A percentile compares a stretch with the other conserved stretches of the same genome.
Evolutionary conservation across 2,113 vertebrate genomes (phyloP).

Genomic region (Lethenteron camtschaticum): DNA sequence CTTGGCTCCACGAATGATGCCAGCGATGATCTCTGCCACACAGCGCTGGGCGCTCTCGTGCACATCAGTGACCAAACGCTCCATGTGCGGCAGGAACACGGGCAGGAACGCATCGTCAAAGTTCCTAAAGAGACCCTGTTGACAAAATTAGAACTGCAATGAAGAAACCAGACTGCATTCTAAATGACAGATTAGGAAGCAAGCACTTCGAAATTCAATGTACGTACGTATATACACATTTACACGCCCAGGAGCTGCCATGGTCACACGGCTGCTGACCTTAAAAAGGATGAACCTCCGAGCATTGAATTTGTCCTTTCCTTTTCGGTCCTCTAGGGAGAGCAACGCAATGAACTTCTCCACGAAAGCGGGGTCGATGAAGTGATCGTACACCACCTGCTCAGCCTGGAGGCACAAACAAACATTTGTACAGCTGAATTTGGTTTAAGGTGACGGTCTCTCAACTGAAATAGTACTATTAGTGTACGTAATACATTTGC

Average conservation of each 20-base stretch:
- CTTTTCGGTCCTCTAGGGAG: slow-evolving; percentile 88
- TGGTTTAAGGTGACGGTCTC: not conserved
- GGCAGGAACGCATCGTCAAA: slow-evolving; percentile 62
- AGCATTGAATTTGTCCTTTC: slow-evolving; percentile 94
- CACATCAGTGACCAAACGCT: slow-evolving; percentile 53
- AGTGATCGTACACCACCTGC: slow-evolving; percentile 77
- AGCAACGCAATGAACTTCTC: slow-evolving; percentile 80
- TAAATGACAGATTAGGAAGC: not conserved
- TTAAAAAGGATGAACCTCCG: slow-evolving; percentile 93
- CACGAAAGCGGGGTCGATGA: slow-evolving; percentile 68
- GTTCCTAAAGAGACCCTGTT: slow-evolving; percentile 76
- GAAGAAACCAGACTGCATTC: not conserved
- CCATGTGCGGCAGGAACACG: slow-evolving; percentile 56
- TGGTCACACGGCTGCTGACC: slow-evolving; percentile 24
- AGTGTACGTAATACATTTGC: too few species aligned
- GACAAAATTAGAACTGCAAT: not conserved
- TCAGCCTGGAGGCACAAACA: slow-evolving; percentile 36
- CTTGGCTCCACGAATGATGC: slow-evolving; percentile 75
- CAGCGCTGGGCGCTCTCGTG: slow-evolving; percentile 88
- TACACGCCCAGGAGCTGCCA: too few species aligned
- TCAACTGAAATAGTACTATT: too few species aligned
- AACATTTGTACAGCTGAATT: not conserved
- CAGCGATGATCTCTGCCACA: slow-evolving; percentile 80
- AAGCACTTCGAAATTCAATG: not conserved
- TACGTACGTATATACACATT: not conserved